Conservation (phyloP, 53 echinoderm and acorn worm species). For the Stichopus horrens region DNA sequence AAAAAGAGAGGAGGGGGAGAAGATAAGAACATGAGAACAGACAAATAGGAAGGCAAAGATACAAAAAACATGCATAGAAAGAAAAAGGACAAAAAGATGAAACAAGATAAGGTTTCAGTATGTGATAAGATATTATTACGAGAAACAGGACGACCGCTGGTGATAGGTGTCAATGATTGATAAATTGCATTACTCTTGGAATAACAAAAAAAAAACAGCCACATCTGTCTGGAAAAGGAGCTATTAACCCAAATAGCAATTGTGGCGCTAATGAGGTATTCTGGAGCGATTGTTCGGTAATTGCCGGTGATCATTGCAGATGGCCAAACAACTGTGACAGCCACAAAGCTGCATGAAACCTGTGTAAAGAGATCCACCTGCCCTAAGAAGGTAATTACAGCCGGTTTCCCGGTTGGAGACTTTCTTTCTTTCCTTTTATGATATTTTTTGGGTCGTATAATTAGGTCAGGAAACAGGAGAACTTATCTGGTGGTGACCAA, state of each 20-base stretch:
- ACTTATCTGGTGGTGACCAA: not conserved
- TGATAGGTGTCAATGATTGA: not conserved
- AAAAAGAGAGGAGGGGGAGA: not conserved
- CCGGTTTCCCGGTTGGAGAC: not conserved
- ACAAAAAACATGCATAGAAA: not conserved
- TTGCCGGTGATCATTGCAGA: not conserved
- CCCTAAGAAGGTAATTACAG: not conserved
- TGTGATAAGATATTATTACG: not conserved
- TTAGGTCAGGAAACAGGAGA: not conserved
- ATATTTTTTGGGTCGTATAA: not conserved
- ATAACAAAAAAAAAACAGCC: not conserved
- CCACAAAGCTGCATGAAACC: not conserved
- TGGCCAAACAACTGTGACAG: slow-evolving; percentile 10
- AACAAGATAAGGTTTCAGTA: not conserved
- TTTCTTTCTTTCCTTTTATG: not conserved
- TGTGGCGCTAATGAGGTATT: not conserved
- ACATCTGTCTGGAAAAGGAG: not conserved
- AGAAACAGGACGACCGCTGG: not conserved
- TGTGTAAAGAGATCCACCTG: not conserved
- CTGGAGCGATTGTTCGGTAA: slow-evolving; percentile 7
- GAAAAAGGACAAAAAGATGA: not conserved
- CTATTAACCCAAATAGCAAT: slow-evolving; percentile 14
- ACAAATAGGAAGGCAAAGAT: not conserved
- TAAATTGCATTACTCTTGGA: not conserved
- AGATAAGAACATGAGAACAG: not conserved